phyloP scores from a whole-genome alignment of 1,140 invertebrate genomes.

The Papilio machaon region DNA sequence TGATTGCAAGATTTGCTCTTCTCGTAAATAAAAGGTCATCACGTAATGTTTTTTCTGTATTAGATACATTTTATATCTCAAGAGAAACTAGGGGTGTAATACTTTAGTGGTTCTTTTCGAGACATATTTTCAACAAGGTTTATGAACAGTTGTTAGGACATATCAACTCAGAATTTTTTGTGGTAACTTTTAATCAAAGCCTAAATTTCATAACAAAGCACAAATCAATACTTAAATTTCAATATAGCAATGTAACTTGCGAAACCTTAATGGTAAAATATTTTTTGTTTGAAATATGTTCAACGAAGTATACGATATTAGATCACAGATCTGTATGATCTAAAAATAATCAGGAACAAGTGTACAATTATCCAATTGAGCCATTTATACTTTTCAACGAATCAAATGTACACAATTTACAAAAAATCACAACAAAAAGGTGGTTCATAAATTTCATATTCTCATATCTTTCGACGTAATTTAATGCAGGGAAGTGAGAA shows the following conservation, averaged over 20 bases:
- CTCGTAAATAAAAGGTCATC: neutral
- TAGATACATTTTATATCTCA: neutral
- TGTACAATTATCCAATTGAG: neutral
- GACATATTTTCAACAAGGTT: neutral
- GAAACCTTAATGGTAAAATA: too few relatives aligned
- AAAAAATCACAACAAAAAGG: slow-evolving; percentile 23
- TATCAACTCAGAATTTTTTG: too few relatives aligned
- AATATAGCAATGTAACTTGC: too few relatives aligned
- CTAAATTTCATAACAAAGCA: too few relatives aligned
- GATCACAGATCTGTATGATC: too few relatives aligned
- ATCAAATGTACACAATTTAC: neutral
- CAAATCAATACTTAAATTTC: too few relatives aligned
- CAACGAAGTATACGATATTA: too few relatives aligned
- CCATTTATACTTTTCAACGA: neutral
- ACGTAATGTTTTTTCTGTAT: slow-evolving; percentile 13
- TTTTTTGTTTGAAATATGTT: neutral
- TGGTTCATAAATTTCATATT: slow-evolving; percentile 13
- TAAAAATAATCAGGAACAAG: too few relatives aligned
- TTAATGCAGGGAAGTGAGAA: slow-evolving; percentile 29
- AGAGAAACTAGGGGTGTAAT: neutral
- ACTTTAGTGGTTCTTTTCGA: neutral
- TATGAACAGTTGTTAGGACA: neutral
- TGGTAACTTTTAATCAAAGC: too few relatives aligned
- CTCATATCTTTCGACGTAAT: slow-evolving; percentile 26
- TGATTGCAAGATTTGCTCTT: slow-evolving; percentile 23